Conservation (phyloP, 2,888 invertebrate species). For the Heteromyza rotundicornis region DNA sequence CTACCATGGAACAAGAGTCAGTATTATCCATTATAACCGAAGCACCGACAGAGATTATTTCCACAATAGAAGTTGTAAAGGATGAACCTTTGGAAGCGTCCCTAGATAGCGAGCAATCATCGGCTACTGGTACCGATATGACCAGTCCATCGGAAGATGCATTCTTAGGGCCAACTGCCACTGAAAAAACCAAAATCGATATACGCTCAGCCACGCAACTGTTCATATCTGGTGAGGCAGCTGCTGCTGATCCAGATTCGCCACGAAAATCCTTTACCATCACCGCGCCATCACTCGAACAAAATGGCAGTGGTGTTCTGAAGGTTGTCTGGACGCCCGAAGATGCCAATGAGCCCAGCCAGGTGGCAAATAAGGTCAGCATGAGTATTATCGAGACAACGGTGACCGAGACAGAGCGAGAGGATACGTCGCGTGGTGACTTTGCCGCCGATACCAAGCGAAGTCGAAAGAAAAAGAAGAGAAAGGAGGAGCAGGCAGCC, state of each 20-base stretch:
- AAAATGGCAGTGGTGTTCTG: constrained; percentile 50
- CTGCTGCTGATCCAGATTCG: constrained; percentile 34
- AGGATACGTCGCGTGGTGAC: constrained; percentile 36
- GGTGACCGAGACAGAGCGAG: constrained; percentile 27
- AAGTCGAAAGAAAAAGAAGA: constrained; percentile 72
- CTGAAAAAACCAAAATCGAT: constrained; percentile 37
- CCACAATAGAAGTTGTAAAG: not conserved
- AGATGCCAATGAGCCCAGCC: constrained; percentile 12
- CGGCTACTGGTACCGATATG: not conserved
- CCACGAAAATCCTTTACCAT: constrained; percentile 50
- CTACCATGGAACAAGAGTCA: not conserved
- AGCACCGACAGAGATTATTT: not conserved
- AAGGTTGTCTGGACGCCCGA: constrained; percentile 45
- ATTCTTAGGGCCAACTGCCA: constrained; percentile 1
- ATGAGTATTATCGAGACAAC: constrained; percentile 58
- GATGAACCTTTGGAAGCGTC: not conserved
- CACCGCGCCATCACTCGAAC: constrained; percentile 62
- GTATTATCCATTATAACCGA: not conserved
- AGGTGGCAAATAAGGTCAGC: constrained; percentile 50
- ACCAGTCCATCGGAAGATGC: constrained; percentile 14
- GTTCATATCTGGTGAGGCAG: constrained; percentile 55
- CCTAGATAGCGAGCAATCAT: not conserved
- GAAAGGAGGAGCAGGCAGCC: constrained; percentile 54
- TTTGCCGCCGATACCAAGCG: constrained; percentile 65
- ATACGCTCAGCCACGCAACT: constrained; percentile 52